Evolutionary conservation across 2,113 vertebrate genomes (phyloP).

Genomic region (Lophius piscatorius): DNA sequence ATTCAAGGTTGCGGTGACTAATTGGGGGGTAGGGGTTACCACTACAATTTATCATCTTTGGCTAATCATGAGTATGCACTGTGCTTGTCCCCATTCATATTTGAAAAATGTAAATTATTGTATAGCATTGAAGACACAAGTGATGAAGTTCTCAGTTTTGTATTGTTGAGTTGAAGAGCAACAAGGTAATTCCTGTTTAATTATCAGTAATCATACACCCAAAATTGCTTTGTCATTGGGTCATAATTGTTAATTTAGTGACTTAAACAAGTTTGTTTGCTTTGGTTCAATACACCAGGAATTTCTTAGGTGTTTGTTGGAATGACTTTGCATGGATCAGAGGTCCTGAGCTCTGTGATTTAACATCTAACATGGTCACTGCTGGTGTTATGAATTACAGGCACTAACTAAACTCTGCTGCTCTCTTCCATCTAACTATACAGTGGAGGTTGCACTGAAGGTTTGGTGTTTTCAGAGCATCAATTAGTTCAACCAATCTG

Average conservation of each 20-base stretch:
- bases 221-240: background rate
- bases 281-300: background rate
- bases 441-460: conserved; percentile 54
- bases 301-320: conserved; percentile 23
- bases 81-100: too few species aligned
- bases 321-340: conserved; percentile 62
- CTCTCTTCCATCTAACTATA: conserved; percentile 37
- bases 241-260: background rate
- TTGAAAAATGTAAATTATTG: conserved; percentile 5
- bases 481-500: too few species aligned
- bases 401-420: conserved; percentile 91
- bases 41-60: too few species aligned
- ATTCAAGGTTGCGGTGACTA: conserved; percentile 39
- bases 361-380: conserved; percentile 77
- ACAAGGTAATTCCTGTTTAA: too few species aligned
- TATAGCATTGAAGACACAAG: background rate
- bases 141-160: background rate
- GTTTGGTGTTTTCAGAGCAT: conserved; percentile 24
- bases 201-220: background rate
- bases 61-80: too few species aligned
- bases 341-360: conserved; percentile 48
- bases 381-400: conserved; percentile 83
- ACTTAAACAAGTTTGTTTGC: conserved; percentile 3
- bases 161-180: background rate
- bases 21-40: conserved; percentile 20